Base-by-base conservation (phyloP, 2,113 vertebrate species). In the Leuciscus idus region DNA sequence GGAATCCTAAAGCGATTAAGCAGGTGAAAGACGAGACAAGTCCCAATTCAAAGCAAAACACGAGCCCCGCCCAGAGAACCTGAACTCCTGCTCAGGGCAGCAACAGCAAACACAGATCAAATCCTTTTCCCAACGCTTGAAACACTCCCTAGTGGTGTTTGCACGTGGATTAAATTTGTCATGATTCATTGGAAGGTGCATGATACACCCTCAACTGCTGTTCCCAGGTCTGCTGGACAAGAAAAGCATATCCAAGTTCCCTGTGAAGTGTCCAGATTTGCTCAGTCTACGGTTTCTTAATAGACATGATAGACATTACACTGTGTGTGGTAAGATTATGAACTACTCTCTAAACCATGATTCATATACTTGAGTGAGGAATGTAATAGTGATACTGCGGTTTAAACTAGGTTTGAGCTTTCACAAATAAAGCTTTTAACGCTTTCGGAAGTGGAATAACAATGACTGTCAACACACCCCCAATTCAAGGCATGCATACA, bases 1-100 rank as follows among this genome's bases (percentile, higher is more conserved):
- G 74, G 61, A 83, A 70, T 83, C 39, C 70, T 61, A 19, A 77
- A 57, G 62, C 72, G 26, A 83, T 81, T 23, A 81, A 84, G 43
- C 81, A 55, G 70, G 62, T 36, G 80, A 88, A 88, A 88, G 50
- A 70, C 48, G 79, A 88, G 74, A 82, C 62, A 61, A 26, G 75
- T 59, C 50, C 39, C 33, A 11, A 83, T 85, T 88, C 61, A 88
- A 88, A 85, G 55, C 73, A 48, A 61, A 68, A 50, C 48, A 59
- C 21, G 61, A 15, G 59, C 59, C 75, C n/a, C 83, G 61, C 77
- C 78, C 59, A 81, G 76, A 80, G 26, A 57, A 82, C 66, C 64
- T 80, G 64, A 78, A 57, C 80, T 43, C 57, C 50, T 9, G 75
- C 72, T 78, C 59, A 48, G 57, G 73, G 39, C 73, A 85, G 73